Base-by-base conservation (phyloP, 1,140 invertebrate species). In the Pentalonia nigronervosa region DNA sequence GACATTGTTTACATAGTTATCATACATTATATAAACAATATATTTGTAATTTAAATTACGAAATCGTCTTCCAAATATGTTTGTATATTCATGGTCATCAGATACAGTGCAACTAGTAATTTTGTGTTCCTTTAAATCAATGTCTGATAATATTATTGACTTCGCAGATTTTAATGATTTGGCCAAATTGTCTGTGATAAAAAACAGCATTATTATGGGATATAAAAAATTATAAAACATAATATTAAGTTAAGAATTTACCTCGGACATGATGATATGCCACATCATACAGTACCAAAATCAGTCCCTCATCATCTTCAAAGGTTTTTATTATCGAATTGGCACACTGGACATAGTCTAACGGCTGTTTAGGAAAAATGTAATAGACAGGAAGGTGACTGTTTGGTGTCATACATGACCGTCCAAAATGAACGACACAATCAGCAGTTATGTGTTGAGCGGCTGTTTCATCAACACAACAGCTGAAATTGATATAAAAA, bases 381-480 rank as follows among this genome's bases (percentile, higher is more conserved):
- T 97, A 97, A 83, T 97, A 96, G 9, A 97, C 97, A 0, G 98
- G 97, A 87, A 99, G 95, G 90, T 96, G 95, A 56, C 96, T 95
- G 0, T 96, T 96, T 23, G 97, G 97, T 94, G 96, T 97, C 60
- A 99, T 96, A 95, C 99, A 99, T 9, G 97, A 96, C 94, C 97
- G 97, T 2, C 99, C 99, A 96, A 98, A 99, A 95, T 99, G 99
- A 94, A 99, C 97, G 21, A 99, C 96, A 90, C 97, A 97, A 96
- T 99, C 97, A 2, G 97, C 97, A 91, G 96, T 95, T n/a, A 97
- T 96, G 95, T 99, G 98, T 95, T 98, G 96, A 11, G 98, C 98
- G 81, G 98, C 97, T 60, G 99, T 96, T 95, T 98, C 98, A 96
- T 99, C 98, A 14, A 99, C 97, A 95, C 98, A 99, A 95, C 98